phyloP scores from a whole-genome alignment of 2,888 invertebrate genomes.

The Dromius quadrimaculatus region DNA sequence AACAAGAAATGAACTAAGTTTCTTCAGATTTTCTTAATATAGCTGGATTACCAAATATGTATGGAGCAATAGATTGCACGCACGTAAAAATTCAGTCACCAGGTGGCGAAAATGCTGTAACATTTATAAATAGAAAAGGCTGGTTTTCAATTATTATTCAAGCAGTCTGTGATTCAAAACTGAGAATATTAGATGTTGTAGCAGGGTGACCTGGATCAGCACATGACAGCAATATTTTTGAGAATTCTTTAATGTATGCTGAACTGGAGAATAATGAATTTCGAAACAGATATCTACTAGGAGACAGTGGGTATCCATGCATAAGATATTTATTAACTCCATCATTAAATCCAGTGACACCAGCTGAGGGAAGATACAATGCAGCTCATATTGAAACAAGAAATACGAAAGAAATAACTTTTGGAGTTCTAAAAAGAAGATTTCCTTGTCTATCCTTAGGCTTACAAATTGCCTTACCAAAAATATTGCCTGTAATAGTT shows the following conservation, averaged over 20 bases:
- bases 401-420: too few species aligned
- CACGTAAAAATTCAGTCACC: background rate
- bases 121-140: background rate
- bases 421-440: too few species aligned
- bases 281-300: too few species aligned
- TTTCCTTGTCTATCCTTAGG: too few species aligned
- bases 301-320: background rate
- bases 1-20: background rate
- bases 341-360: background rate
- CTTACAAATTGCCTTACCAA: too few species aligned
- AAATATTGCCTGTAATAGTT: too few species aligned
- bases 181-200: background rate
- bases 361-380: too few species aligned
- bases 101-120: background rate
- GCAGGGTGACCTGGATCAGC: too few species aligned
- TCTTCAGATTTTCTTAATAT: background rate
- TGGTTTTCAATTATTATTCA: background rate
- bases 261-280: too few species aligned
- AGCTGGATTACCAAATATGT: background rate
- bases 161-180: background rate
- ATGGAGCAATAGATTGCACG: background rate
- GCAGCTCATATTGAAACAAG: too few species aligned
- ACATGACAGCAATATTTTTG: too few species aligned
- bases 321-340: background rate
- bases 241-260: too few species aligned